These are phyloP conservation scores for Eueremaeus valkanovi DNA, from an alignment of 2,888 invertebrate genomes.

Conservation along the genomic window DNA sequence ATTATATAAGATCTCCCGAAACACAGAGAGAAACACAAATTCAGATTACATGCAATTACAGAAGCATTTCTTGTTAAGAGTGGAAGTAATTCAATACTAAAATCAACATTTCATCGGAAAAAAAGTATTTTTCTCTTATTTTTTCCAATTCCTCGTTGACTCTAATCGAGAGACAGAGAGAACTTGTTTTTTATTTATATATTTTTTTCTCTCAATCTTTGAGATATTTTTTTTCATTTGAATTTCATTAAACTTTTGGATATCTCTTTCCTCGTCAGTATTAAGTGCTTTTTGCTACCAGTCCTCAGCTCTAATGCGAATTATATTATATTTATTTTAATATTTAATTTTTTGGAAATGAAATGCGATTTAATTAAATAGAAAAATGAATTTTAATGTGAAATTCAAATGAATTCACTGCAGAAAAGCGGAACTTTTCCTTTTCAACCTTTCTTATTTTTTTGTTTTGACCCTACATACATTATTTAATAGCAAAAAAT, in stretches of 20 bases:
- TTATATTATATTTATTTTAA: too few species aligned
- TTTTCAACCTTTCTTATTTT: too few species aligned
- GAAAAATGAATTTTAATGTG: too few species aligned
- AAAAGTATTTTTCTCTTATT: background rate
- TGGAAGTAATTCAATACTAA: constrained; percentile 20
- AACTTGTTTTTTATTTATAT: background rate
- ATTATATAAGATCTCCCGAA: too few species aligned
- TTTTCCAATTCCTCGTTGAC: background rate
- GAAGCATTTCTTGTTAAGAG: constrained; percentile 1
- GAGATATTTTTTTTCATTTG: constrained; percentile 1
- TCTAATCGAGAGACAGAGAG: background rate
- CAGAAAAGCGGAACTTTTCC: too few species aligned
- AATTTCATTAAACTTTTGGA: constrained; percentile 4
- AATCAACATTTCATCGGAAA: constrained; percentile 16
- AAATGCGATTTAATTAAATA: too few species aligned
- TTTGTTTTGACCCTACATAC: too few species aligned
- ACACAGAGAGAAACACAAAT: background rate
- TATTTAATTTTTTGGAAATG: too few species aligned
- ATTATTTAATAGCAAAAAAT: too few species aligned
- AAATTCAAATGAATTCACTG: too few species aligned
- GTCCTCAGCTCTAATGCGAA: too few species aligned
- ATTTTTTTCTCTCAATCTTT: background rate
- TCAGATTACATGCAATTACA: constrained; percentile 18
- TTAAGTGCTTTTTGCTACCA: too few species aligned
- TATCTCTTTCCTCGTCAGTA: background rate